Base-by-base conservation (phyloP, 2,113 vertebrate species). In the Micronisus gabar region DNA sequence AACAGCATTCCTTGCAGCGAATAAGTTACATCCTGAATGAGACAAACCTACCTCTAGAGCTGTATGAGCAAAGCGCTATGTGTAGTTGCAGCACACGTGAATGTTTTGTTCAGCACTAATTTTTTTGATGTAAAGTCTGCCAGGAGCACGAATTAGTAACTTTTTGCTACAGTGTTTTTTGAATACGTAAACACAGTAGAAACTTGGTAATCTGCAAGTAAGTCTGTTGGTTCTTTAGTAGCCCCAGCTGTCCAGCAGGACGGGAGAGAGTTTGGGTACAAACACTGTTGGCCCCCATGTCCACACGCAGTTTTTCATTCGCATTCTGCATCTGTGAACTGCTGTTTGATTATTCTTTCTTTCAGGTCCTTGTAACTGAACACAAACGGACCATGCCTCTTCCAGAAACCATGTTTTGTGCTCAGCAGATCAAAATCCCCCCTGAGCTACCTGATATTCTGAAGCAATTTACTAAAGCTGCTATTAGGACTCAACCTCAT, bases 381-480 rank as follows among this genome's bases (percentile, higher is more conserved):
- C 20, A 21, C 14, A 7, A 48, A 47, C 30, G 3, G 96, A 98
- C 36, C 81, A 99, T 99, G 99, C 98, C 99, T 78, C 98, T 97
- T 88, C 98, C 98, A 10, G 99, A 99, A 76, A 98, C 98, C 15
- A 98, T 99, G 95, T 99, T 99, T 94, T 99, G 99, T 90, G 95
- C 98, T 73, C 98, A 99, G 98, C 99, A 99, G 98, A 99, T 99
- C 97, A 97, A 97, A 97, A 98, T 99, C 13, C 99, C 99, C 1
- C 98, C 98, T 0, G 98, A 99, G 41, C 98, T 99, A 50, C 98
- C 99, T 1, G 98, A 99, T 90, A 98, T 99, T 92, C 97, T 99
- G 61, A 99, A 99, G 95, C 98, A 99, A 94, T 99, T 99, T 97
- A 99, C 99, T 34, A 99, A 99, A 97, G 99, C 99, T 71, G 99